Conservation (phyloP, 2,888 invertebrate genomes). For the Andrena fulva region DNA sequence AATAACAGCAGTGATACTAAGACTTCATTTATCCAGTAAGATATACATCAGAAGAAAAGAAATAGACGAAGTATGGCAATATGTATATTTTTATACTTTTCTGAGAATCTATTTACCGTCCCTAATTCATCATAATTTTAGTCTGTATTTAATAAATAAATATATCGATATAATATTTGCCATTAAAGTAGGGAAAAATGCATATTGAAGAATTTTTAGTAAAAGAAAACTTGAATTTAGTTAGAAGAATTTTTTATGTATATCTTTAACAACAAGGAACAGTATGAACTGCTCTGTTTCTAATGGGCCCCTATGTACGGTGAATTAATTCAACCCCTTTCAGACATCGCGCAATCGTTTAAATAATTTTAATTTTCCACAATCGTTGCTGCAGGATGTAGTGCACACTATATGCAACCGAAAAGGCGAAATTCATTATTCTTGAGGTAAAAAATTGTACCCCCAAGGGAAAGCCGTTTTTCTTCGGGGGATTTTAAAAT, state of each 20-base stretch:
- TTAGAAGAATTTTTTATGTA: too few species aligned
- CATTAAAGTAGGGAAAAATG: too few species aligned
- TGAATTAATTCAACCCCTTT: neutral
- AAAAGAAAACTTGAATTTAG: too few species aligned
- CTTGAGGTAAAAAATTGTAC: neutral
- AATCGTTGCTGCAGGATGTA: neutral
- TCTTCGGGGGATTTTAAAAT: slow-evolving; percentile 22
- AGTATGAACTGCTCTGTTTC: too few species aligned
- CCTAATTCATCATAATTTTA: neutral
- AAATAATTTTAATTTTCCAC: neutral
- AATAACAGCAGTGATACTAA: too few species aligned
- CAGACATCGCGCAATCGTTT: neutral
- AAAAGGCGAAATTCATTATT: slow-evolving; percentile 12
- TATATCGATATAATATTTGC: neutral
- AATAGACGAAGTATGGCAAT: too few species aligned
- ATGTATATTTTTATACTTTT: neutral
- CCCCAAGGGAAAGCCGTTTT: neutral
- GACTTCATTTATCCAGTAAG: too few species aligned
- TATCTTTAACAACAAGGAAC: too few species aligned
- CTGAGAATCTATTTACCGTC: neutral
- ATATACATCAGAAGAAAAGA: too few species aligned
- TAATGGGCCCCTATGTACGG: neutral
- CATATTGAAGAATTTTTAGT: too few species aligned
- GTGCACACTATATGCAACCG: neutral
- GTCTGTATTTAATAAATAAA: neutral